A percentile compares a stretch with the other conserved stretches of the same genome.
phyloP scores from a whole-genome alignment of 2,113 vertebrate species.

The Opisthocomus hoazin region DNA sequence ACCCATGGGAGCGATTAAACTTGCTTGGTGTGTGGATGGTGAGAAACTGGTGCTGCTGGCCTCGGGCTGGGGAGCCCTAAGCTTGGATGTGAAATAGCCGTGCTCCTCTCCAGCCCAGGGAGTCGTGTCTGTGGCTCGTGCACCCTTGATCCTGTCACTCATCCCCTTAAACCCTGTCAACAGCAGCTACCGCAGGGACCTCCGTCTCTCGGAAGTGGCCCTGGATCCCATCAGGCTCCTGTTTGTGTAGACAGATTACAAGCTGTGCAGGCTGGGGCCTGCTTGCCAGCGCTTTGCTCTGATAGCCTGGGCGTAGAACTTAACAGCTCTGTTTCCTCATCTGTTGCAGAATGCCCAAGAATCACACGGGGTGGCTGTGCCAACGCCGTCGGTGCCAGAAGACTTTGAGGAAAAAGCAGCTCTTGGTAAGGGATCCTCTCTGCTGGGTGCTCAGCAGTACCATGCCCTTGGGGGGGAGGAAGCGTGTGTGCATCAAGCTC shows the following conservation, averaged over 20 bases:
- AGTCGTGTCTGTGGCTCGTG: not conserved
- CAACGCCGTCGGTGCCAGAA: slow-evolving; percentile 73
- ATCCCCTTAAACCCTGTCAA: not conserved
- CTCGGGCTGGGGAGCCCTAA: not conserved
- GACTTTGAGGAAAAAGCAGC: slow-evolving; percentile 66
- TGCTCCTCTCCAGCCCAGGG: not conserved
- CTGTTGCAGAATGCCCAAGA: slow-evolving; percentile 71
- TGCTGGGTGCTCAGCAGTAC: not conserved
- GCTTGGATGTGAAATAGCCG: rapidly evolving
- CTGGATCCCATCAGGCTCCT: not conserved
- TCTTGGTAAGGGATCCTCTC: slow-evolving; percentile 59
- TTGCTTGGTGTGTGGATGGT: rapidly evolving
- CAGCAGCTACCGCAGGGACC: not conserved
- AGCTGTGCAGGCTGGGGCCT: not conserved
- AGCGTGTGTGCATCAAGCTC: rapidly evolving
- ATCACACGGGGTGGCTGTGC: slow-evolving; percentile 75
- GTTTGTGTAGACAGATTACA: not conserved
- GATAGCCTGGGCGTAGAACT: not conserved
- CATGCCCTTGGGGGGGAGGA: rapidly evolving
- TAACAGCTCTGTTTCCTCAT: not conserved
- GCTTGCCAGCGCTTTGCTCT: not conserved
- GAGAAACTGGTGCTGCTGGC: not conserved
- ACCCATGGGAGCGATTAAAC: rapidly evolving
- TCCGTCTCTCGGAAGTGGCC: rapidly evolving
- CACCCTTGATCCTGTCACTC: not conserved